Evolutionary conservation across 2,113 vertebrate genomes (phyloP), one percentile per base, ranked within the genome.

Genomic region (Pipa parva): DNA sequence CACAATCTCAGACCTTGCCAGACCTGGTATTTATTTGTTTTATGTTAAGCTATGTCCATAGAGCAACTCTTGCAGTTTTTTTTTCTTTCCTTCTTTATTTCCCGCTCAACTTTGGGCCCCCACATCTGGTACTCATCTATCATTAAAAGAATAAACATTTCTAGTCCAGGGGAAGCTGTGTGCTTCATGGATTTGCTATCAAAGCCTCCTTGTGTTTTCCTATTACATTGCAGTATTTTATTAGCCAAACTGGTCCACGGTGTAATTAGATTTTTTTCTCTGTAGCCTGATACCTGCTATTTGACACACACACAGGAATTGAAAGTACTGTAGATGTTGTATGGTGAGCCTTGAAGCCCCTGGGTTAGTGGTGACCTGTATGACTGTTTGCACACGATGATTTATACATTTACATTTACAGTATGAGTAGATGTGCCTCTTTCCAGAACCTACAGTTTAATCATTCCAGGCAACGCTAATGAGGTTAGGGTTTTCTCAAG

Each of bases 81-180:
- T 10, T 31, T 31, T 31, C 29, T 31, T 31, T 5, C 29, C 10
- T 31, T 5, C 10, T 31, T 42, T 27, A 39, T 54, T 67, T 71
- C 25, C 48, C 1, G 66, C 71, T 71, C 54, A 39, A 50, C 36
- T 20, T 55, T 60, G 51, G 36, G 15, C 20, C 11, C 37, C 39
- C 54, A 76, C 75, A 78, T 79, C 73, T 78, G 79, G 71, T 78
- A 71, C 60, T 79, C 78, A 81, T 79, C 79, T 81, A 74, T 76
- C 74, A 73, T 65, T 57, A 7, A 56, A 65, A 48, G 72, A 61
- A 75, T 65, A 72, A 78, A 78, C 76, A 74, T 45, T 55, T 76
- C 72, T 57, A 56, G 46, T 71, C 62, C 73, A 58, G 36, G 63
- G 73, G 72, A 73, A 70, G 25, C 1, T 42, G 48, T 50, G 63